Conservation (phyloP, 2,797 vertebrate species). For the Furcifer pardalis region DNA sequence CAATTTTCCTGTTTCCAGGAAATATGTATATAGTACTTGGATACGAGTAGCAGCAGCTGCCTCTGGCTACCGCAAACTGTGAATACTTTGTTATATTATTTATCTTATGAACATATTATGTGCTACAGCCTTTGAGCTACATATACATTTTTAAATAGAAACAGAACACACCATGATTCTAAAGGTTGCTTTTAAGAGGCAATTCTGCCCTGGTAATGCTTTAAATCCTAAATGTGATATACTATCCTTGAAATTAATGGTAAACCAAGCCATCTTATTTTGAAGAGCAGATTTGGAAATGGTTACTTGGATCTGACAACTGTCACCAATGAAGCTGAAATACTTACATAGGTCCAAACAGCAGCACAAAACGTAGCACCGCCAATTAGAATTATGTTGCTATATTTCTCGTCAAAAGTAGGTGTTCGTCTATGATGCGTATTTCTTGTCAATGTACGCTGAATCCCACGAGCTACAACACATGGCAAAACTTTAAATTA, state of each 20-base stretch:
- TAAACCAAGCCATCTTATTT: not conserved
- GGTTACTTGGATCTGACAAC: not conserved
- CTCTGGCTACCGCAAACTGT: too few relatives aligned
- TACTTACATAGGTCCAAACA: conserved; percentile 80
- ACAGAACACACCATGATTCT: not conserved
- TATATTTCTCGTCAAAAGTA: conserved; percentile 78
- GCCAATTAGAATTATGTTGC: conserved; percentile 71
- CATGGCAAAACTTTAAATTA: not conserved
- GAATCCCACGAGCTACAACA: conserved; percentile 72
- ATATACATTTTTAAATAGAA: not conserved
- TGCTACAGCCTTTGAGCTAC: not conserved
- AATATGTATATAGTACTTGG: too few relatives aligned
- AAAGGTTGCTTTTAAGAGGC: not conserved
- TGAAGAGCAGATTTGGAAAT: not conserved
- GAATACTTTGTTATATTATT: not conserved
- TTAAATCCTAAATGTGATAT: not conserved
- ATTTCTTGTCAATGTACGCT: conserved; percentile 65
- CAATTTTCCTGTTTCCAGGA: too few relatives aligned
- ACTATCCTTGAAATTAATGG: too few relatives aligned
- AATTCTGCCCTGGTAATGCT: not conserved
- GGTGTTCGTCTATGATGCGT: conserved; percentile 69
- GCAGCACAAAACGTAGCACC: conserved; percentile 61
- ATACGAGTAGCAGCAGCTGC: too few relatives aligned
- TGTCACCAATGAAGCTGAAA: not conserved
- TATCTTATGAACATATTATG: not conserved